These are phyloP conservation scores for Cyphomyrus discorhynchus DNA, from an alignment of 2,113 vertebrate species.

Conservation along the genomic window DNA sequence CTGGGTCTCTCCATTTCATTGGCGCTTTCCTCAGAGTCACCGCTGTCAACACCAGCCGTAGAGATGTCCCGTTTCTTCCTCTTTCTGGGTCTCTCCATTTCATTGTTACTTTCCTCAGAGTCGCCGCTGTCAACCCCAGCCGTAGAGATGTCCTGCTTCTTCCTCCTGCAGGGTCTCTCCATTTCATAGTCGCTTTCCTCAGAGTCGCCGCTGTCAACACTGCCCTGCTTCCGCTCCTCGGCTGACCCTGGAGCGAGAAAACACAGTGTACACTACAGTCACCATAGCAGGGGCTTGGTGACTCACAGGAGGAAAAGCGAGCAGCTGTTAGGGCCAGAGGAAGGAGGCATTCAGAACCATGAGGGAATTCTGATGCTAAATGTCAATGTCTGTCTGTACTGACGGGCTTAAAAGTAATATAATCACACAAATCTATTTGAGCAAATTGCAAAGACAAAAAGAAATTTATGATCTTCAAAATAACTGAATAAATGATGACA, in stretches of 20 bases:
- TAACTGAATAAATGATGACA: background rate
- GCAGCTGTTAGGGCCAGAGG: background rate
- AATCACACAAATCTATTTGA: background rate
- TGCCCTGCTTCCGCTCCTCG: conserved; percentile 67
- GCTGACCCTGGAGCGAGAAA: conserved; percentile 41
- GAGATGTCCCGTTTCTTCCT: conserved; percentile 49
- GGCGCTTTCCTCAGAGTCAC: conserved; percentile 47
- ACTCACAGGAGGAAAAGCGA: background rate
- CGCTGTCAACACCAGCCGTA: conserved; percentile 52
- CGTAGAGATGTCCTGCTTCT: conserved; percentile 21
- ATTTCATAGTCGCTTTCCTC: conserved; percentile 44
- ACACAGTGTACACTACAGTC: background rate
- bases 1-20: conserved; percentile 40
- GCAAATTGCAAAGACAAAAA: background rate
- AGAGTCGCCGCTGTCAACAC: conserved; percentile 44
- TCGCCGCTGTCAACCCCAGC: conserved; percentile 40
- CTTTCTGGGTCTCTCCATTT: conserved; percentile 55
- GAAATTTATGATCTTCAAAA: background rate
- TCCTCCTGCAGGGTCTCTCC: conserved; percentile 62
- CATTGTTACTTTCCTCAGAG: conserved; percentile 44
- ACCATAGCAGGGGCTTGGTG: background rate
- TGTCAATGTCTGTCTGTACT: background rate
- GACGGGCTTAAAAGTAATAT: background rate
- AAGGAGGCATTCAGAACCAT: background rate
- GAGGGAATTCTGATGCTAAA: background rate